A percentile compares a stretch with the other conserved stretches of the same genome.
Conservation (phyloP, 2,113 vertebrate genomes). For the Cryptomyrus ogoouensis region DNA sequence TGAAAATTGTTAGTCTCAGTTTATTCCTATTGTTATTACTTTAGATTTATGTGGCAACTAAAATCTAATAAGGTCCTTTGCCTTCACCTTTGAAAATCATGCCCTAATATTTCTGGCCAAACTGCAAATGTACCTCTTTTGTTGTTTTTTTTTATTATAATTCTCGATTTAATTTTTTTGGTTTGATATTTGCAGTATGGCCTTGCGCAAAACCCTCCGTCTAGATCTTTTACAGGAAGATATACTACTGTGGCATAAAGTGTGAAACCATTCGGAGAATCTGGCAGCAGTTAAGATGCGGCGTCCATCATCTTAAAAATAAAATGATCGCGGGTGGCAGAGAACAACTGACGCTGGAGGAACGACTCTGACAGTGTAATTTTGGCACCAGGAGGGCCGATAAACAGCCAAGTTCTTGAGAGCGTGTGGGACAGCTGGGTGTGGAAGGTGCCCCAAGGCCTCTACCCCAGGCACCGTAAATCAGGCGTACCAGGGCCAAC, state of each 20-base stretch:
- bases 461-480: conserved; percentile 38
- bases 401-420: conserved; percentile 52
- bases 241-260: conserved; percentile 15
- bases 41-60: not conserved
- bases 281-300: conserved; percentile 20
- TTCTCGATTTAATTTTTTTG: not conserved
- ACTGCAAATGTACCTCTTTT: not conserved
- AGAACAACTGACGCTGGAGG: conserved; percentile 39
- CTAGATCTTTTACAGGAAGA: conserved; percentile 21
- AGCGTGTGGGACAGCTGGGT: conserved; percentile 47
- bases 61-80: not conserved
- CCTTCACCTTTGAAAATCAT: not conserved
- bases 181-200: not conserved
- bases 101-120: not conserved
- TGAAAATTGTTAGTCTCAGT: not conserved
- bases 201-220: not conserved
- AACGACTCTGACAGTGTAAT: conserved; percentile 53
- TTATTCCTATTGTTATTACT: not conserved
- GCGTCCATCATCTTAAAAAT: conserved; percentile 38
- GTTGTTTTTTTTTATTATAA: not conserved
- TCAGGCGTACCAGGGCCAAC: conserved; percentile 52
- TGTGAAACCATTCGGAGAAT: conserved; percentile 5
- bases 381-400: conserved; percentile 56
- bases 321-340: conserved; percentile 19
- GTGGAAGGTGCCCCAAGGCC: conserved; percentile 33